phyloP scores from a whole-genome alignment of 2,888 invertebrate genomes.

The Camptogramma bilineatum region DNA sequence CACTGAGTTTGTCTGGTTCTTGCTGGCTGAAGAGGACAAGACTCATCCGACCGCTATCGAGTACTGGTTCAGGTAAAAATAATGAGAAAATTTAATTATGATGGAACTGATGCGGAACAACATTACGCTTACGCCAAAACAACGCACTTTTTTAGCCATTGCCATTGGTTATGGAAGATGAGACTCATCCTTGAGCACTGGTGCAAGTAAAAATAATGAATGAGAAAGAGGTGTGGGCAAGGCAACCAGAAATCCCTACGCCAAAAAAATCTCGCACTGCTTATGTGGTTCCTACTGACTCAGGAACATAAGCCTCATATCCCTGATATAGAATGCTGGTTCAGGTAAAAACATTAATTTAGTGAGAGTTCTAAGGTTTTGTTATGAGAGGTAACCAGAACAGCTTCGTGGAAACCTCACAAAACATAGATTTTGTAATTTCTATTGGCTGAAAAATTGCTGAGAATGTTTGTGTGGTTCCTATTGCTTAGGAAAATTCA shows the following conservation, averaged over 20 bases:
- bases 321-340: not conserved
- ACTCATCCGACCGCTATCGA: constrained; percentile 97
- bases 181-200: constrained; percentile 98
- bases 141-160: too few species aligned
- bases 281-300: not conserved
- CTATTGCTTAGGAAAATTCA: not conserved
- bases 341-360: not conserved
- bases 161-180: constrained; percentile 99
- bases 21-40: constrained; percentile 99
- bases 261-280: too few species aligned
- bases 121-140: too few species aligned
- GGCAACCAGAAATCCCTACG: not conserved
- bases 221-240: not conserved
- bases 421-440: too few species aligned
- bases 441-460: too few species aligned
- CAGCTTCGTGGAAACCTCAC: too few species aligned
- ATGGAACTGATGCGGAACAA: too few species aligned
- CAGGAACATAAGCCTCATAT: not conserved
- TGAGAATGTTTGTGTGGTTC: not conserved
- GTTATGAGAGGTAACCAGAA: too few species aligned
- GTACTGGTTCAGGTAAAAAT: constrained; percentile 93
- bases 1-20: constrained; percentile 99
- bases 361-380: too few species aligned
- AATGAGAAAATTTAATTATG: not conserved
- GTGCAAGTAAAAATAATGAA: constrained; percentile 87